A percentile compares a stretch with the other conserved stretches of the same genome.
Conservation (phyloP, 1,140 invertebrate species). For the Anastrepha obliqua region DNA sequence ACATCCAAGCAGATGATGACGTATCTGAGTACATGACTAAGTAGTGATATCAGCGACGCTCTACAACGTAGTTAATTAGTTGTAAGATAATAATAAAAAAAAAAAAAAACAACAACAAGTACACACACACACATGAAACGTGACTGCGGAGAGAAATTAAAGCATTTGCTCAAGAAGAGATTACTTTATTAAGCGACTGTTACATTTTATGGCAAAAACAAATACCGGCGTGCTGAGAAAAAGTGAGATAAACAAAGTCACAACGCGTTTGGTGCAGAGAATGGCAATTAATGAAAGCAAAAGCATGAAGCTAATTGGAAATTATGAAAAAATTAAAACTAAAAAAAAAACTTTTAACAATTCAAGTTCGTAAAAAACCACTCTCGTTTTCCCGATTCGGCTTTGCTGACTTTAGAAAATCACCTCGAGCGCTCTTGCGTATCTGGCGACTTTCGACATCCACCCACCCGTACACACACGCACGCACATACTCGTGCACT, state of each 20-base stretch:
- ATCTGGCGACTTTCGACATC: not conserved
- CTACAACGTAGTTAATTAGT: not conserved
- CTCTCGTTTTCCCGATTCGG: not conserved
- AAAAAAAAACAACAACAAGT: not conserved
- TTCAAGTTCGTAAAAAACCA: slow-evolving; percentile 2
- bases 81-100: not conserved
- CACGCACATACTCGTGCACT: not conserved
- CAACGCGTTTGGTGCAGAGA: not conserved
- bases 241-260: not conserved
- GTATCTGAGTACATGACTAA: slow-evolving; percentile 1
- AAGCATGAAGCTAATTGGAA: not conserved
- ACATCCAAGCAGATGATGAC: not conserved
- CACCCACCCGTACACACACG: not conserved
- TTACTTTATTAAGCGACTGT: too few species aligned
- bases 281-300: not conserved
- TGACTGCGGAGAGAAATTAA: not conserved
- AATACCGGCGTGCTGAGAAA: slow-evolving; percentile 9
- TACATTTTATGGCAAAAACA: not conserved
- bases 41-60: not conserved
- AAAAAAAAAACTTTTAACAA: not conserved
- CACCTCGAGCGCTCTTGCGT: not conserved
- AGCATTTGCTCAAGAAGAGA: too few species aligned
- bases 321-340: not conserved
- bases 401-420: not conserved
- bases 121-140: not conserved